Base-by-base conservation (phyloP, 2,797 vertebrate genomes). In the Australoheros facetus region DNA sequence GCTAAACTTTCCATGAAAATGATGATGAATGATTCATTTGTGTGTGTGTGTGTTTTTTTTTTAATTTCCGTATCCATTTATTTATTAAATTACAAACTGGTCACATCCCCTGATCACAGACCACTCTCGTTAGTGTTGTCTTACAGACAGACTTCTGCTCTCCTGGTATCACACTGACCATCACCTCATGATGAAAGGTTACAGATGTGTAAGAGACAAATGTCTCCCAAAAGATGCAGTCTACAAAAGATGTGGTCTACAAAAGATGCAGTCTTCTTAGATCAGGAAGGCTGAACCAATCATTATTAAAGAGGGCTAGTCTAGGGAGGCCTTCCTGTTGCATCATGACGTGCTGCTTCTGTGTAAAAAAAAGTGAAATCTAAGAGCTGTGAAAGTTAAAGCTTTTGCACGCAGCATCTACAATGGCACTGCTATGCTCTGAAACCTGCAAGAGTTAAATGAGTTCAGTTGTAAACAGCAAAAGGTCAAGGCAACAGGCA, bases 11-110 rank as follows among this genome's bases (percentile, higher is more conserved):
- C 56, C 60, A 81, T 57, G 6, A 26, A 76, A 78, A 59, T 19
- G 32, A 32, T 10, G 56, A 42, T 6, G 11, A 34, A 75, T 82
- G 16, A 55, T 34, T 79, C 30, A 69, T 48, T 7, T 13, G 10
- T 80, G 4, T 45, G 58, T 79, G 30, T 34, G 8, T 34, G 7
- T 37, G 2, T 37, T 37, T 37, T 37, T 64, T 71, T 56, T 57
- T 70, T 64, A 19, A 64, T 66, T 39, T 78, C 14, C 60, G 21
- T 54, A 48, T 71, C 13, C 32, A 64, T 73, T 70, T 59, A 66
- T 64, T 78, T 32, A 66, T 73, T 53, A 21, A 56, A 45, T 73
- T 1, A 10, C 64, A 51, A 0, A 8, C 64, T 69, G 64, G 51
- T 69, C 42, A 69, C 62, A 51, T 19, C 37, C 37, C 71, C 54